Conservation (phyloP, 1,140 invertebrate genomes). For the Aphidius gifuensis region DNA sequence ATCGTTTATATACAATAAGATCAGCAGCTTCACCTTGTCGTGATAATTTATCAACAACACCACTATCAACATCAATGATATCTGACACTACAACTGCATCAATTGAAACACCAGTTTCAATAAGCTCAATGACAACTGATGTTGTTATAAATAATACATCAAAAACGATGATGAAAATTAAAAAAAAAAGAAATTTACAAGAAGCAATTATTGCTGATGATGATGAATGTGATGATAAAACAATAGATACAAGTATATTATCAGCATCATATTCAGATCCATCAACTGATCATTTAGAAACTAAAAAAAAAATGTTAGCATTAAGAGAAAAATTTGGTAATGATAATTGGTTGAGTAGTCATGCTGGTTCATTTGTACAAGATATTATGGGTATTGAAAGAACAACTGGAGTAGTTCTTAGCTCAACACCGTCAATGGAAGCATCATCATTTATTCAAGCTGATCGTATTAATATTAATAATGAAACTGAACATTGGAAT, state of each 20-base stretch:
- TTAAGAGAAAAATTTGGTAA: conserved; percentile 59
- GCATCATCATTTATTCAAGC: background rate
- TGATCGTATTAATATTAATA: background rate
- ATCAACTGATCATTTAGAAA: conserved; percentile 57
- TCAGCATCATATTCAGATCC: conserved; percentile 31
- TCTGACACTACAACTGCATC: conserved; percentile 3
- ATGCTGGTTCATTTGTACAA: conserved; percentile 56
- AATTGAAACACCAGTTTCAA: background rate
- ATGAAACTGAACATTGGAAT: background rate
- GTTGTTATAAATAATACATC: conserved; percentile 21
- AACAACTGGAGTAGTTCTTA: background rate
- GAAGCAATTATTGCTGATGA: conserved; percentile 46
- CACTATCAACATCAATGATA: background rate
- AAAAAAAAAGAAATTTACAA: conserved; percentile 34
- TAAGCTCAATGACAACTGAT: conserved; percentile 19
- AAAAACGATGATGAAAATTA: conserved; percentile 26
- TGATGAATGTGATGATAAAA: conserved; percentile 26
- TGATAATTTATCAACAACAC: background rate
- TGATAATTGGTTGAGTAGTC: conserved; percentile 60
- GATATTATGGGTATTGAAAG: conserved; percentile 56
- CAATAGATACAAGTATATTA: conserved; percentile 3
- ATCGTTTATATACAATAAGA: conserved; percentile 36
- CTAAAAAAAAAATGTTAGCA: conserved; percentile 61
- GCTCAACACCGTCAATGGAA: background rate
- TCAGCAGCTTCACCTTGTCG: background rate